phyloP scores from a whole-genome alignment of 1,140 invertebrate species.

The Hylaeus volcanicus region DNA sequence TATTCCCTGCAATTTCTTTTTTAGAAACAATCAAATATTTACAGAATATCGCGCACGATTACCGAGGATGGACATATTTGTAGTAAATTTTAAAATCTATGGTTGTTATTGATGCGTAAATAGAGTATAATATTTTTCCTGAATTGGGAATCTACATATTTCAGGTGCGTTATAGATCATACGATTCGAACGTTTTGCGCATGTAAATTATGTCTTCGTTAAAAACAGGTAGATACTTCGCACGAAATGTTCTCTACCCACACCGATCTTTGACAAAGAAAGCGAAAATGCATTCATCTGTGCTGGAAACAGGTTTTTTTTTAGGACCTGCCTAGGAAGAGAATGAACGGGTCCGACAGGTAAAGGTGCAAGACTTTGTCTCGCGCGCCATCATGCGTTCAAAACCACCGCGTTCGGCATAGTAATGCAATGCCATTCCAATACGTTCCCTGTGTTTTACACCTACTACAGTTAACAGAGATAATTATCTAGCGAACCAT shows the following conservation, averaged over 20 bases:
- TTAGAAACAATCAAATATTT: not conserved
- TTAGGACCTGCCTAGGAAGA: conserved; percentile 26
- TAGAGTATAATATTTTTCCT: too few species aligned
- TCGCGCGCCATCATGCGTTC: conserved; percentile 36
- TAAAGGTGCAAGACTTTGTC: conserved; percentile 30
- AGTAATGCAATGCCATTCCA: conserved; percentile 47
- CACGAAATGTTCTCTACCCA: not conserved
- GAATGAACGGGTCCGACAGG: conserved; percentile 31
- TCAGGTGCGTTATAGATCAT: too few species aligned
- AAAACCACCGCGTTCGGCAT: conserved; percentile 40
- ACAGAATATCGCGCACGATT: not conserved
- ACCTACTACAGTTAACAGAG: not conserved
- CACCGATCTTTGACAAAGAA: conserved; percentile 1
- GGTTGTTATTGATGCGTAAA: not conserved
- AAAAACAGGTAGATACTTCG: not conserved
- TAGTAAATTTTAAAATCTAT: not conserved
- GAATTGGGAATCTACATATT: too few species aligned
- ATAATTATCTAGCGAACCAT: conserved; percentile 33
- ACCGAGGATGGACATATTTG: too few species aligned
- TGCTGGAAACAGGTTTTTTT: conserved; percentile 44
- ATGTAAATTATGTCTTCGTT: conserved; percentile 3
- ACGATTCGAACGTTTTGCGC: not conserved
- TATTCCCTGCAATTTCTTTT: not conserved
- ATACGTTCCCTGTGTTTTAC: conserved; percentile 12
- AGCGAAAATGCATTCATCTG: conserved; percentile 22